These are phyloP conservation scores for Oegoconia quadripuncta DNA, from an alignment of 2,888 invertebrate species.

Conservation along the genomic window DNA sequence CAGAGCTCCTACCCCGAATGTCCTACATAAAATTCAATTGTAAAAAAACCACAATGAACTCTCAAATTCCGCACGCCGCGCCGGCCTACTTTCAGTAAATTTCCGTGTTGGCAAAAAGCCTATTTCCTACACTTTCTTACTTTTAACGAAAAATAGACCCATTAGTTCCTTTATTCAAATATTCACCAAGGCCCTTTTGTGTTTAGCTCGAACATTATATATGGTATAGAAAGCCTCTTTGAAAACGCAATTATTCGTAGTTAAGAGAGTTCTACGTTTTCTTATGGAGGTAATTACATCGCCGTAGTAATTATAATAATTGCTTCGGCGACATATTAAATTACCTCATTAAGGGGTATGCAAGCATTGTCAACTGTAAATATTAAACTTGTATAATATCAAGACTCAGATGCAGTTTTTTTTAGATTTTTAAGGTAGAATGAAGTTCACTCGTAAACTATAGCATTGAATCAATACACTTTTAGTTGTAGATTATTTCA, in stretches of 20 bases:
- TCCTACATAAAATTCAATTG: too few species aligned
- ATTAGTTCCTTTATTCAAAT: slow-evolving; percentile 17
- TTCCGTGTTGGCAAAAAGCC: slow-evolving; percentile 1
- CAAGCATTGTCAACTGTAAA: too few species aligned
- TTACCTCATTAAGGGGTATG: slow-evolving; percentile 52
- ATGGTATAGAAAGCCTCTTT: slow-evolving; percentile 52
- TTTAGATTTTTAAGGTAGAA: too few species aligned
- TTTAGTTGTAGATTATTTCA: too few species aligned
- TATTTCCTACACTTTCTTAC: slow-evolving; percentile 1
- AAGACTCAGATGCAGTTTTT: too few species aligned
- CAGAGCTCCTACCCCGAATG: too few species aligned
- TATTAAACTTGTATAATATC: too few species aligned
- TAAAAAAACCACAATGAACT: neutral
- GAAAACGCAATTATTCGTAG: slow-evolving; percentile 64
- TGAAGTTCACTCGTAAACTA: too few species aligned
- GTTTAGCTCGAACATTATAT: slow-evolving; percentile 47
- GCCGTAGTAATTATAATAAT: slow-evolving; percentile 72
- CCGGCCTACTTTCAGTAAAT: neutral
- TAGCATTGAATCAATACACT: too few species aligned
- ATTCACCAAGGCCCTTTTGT: slow-evolving; percentile 30
- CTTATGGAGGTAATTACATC: slow-evolving; percentile 63
- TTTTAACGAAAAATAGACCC: slow-evolving; percentile 9
- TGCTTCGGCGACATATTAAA: slow-evolving; percentile 65
- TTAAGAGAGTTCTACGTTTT: slow-evolving; percentile 55
- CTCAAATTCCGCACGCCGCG: neutral